phyloP scores from a whole-genome alignment of 2,888 invertebrate genomes.

The Trachelus tabidus region DNA sequence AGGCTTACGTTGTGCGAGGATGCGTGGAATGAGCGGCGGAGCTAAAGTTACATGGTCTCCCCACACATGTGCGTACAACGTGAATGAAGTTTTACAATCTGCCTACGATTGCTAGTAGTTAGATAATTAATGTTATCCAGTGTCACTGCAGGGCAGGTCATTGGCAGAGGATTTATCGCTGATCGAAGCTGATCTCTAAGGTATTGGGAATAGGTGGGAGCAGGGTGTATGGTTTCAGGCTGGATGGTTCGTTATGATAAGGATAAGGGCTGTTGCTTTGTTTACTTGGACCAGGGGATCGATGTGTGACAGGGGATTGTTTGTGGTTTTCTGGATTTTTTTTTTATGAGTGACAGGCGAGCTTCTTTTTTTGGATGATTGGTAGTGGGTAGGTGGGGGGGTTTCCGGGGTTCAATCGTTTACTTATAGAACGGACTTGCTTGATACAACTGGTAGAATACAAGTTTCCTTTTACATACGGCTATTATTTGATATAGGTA shows the following conservation, averaged over 20 bases:
- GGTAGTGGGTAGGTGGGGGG: neutral
- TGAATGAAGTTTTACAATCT: constrained; percentile 62
- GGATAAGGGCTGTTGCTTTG: neutral
- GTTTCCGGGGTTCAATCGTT: constrained; percentile 49
- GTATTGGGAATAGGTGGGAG: constrained; percentile 7
- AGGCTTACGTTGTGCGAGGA: neutral
- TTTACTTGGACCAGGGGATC: neutral
- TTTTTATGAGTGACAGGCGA: constrained; percentile 26
- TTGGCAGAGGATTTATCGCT: neutral
- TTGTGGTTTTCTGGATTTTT: constrained; percentile 23
- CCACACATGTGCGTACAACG: constrained; percentile 66
- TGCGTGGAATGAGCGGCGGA: constrained; percentile 58
- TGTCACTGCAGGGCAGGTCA: constrained; percentile 1
- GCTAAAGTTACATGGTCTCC: constrained; percentile 67
- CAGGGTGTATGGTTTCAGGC: neutral
- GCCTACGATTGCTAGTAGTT: constrained; percentile 49
- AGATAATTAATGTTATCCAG: constrained; percentile 1
- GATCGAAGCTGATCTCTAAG: neutral
- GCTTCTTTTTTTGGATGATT: constrained; percentile 28
- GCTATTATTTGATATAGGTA: constrained; percentile 40
- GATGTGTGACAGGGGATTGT: constrained; percentile 22
- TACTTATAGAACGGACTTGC: constrained; percentile 65
- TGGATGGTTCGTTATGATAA: constrained; percentile 3
- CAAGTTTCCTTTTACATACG: constrained; percentile 65
- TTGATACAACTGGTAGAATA: constrained; percentile 66